Evolutionary conservation across 1,140 invertebrate genomes (phyloP).

Genomic region (Hesperophylax magnus): DNA sequence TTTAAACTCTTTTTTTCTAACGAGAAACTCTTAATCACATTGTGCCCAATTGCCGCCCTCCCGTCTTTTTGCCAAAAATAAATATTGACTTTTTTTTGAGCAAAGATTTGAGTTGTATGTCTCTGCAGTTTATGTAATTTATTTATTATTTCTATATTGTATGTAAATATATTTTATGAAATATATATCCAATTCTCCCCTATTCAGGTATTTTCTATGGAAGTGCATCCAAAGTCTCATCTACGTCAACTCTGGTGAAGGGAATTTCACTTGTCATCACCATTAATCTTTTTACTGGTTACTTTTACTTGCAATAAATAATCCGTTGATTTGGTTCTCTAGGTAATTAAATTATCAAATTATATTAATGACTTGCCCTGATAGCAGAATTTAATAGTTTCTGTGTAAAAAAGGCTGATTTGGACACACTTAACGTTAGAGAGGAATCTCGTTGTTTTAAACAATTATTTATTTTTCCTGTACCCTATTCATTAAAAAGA

Average conservation of each 20-base stretch:
- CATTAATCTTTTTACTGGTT: neutral
- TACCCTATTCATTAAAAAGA: no score
- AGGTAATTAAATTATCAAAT: neutral
- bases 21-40: no score
- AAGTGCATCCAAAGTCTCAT: slow-evolving; percentile 38
- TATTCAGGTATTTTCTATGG: slow-evolving; percentile 54
- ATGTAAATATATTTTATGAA: slow-evolving; percentile 42
- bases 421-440: no score
- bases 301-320: slow-evolving; percentile 10
- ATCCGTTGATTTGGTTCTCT: slow-evolving; percentile 1
- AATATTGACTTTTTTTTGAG: no score
- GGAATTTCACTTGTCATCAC: slow-evolving; percentile 40
- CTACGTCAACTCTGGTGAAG: slow-evolving; percentile 50
- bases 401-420: no score
- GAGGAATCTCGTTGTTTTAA: no score
- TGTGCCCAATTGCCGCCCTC: no score
- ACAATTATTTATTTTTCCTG: no score
- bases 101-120: neutral
- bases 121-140: slow-evolving; percentile 17
- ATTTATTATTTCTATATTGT: slow-evolving; percentile 21
- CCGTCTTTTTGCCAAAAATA: no score
- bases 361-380: neutral
- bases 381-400: neutral
- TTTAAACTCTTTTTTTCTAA: no score
- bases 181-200: slow-evolving; percentile 49